Evolutionary conservation across 1,140 invertebrate genomes (phyloP).

Genomic region (Halesus radiatus): DNA sequence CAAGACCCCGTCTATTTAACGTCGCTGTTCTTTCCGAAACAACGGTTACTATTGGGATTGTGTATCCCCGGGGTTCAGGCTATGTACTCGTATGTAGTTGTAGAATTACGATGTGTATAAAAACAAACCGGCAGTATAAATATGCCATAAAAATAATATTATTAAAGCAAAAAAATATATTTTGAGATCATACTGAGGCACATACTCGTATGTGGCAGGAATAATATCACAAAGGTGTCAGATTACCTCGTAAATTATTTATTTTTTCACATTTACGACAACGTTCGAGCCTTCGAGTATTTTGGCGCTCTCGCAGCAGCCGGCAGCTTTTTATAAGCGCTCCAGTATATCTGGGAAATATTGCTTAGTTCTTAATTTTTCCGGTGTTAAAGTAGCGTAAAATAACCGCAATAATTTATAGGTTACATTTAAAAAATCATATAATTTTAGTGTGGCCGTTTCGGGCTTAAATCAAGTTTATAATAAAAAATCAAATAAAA

Average conservation of each 20-base stretch:
- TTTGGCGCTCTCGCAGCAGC: no score
- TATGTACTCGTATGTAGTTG: background rate
- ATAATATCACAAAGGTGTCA: conserved; percentile 22
- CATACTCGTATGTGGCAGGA: conserved; percentile 11
- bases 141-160: conserved; percentile 34
- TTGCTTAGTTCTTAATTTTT: no score
- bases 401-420: no score
- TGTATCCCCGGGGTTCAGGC: conserved; percentile 4
- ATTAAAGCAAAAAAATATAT: conserved; percentile 18
- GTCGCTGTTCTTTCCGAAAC: conserved; percentile 10
- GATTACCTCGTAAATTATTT: conserved; percentile 31
- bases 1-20: background rate
- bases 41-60: background rate
- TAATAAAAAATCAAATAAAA: no score
- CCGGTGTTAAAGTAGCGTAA: no score
- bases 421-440: no score
- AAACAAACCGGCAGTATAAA: conserved; percentile 37
- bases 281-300: background rate
- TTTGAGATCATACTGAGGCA: conserved; percentile 1
- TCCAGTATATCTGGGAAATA: no score
- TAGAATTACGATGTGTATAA: conserved; percentile 27
- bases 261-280: conserved; percentile 28
- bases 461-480: no score
- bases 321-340: no score
- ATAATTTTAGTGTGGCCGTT: no score